Evolutionary conservation across 2,797 vertebrate genomes (phyloP).

Genomic region (Sebastes steindachneri): DNA sequence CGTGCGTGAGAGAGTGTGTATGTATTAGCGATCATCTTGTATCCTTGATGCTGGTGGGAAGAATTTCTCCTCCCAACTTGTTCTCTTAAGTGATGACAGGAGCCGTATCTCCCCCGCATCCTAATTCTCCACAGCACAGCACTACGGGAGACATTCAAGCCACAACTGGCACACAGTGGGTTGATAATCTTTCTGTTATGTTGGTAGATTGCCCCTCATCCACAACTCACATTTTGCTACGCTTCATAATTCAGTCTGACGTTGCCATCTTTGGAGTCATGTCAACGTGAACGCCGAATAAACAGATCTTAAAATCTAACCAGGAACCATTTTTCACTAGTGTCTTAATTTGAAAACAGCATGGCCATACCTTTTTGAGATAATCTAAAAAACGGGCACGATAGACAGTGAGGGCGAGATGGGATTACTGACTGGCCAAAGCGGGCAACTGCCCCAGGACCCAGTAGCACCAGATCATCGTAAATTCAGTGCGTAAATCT

Average conservation of each 20-base stretch:
- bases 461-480: neutral
- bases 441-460: neutral
- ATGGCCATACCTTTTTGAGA: neutral
- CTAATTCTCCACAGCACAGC: constrained; percentile 39
- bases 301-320: neutral
- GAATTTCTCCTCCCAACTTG: constrained; percentile 61
- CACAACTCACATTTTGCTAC: constrained; percentile 28
- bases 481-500: neutral
- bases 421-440: neutral
- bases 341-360: neutral
- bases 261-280: constrained; percentile 21
- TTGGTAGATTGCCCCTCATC: constrained; percentile 29
- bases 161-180: constrained; percentile 42
- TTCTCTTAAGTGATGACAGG: constrained; percentile 72
- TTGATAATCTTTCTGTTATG: constrained; percentile 34
- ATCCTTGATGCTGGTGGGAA: constrained; percentile 60
- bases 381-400: neutral
- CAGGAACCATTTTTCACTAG: neutral
- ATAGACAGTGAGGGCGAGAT: neutral
- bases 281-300: neutral
- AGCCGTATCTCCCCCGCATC: constrained; percentile 58
- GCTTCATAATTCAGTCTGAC: constrained; percentile 51
- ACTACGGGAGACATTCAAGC: constrained; percentile 50
- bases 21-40: constrained; percentile 37
- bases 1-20: neutral